phyloP scores from a whole-genome alignment of 2,113 vertebrate species.

The Serilophus lunatus region DNA sequence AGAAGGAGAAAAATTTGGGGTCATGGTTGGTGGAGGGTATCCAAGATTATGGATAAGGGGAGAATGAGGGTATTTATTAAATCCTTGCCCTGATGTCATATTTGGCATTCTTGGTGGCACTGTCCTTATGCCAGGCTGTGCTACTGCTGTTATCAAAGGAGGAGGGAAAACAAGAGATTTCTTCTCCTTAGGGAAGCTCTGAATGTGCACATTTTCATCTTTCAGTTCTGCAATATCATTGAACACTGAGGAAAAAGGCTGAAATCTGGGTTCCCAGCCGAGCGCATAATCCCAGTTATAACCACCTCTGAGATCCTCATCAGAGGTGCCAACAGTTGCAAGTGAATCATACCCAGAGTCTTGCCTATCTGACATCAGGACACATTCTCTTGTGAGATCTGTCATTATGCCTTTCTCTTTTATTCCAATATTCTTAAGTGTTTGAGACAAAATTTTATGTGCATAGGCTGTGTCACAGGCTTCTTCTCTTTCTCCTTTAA shows the following conservation, averaged over 20 bases:
- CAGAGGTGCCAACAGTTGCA: constrained; percentile 56
- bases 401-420: constrained; percentile 60
- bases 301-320: constrained; percentile 58
- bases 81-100: constrained; percentile 53
- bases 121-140: constrained; percentile 84
- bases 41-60: constrained; percentile 69
- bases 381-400: constrained; percentile 60
- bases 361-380: constrained; percentile 53
- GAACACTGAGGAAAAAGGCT: constrained; percentile 85
- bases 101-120: constrained; percentile 81
- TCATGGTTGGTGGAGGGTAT: constrained; percentile 77
- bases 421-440: constrained; percentile 13
- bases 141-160: constrained; percentile 87
- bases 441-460: constrained; percentile 43
- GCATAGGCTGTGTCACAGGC: background rate
- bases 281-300: constrained; percentile 79
- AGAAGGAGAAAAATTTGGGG: constrained; percentile 84
- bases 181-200: constrained; percentile 69
- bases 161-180: constrained; percentile 80
- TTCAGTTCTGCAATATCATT: constrained; percentile 85
- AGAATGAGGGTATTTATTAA: constrained; percentile 71
- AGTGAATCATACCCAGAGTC: constrained; percentile 54
- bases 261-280: constrained; percentile 86
- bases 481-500: constrained; percentile 73
- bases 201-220: constrained; percentile 74